Evolutionary conservation across 1,140 invertebrate species (phyloP), one percentile per base, ranked within the genome.

Genomic region (Tetragnatha versicolor): DNA sequence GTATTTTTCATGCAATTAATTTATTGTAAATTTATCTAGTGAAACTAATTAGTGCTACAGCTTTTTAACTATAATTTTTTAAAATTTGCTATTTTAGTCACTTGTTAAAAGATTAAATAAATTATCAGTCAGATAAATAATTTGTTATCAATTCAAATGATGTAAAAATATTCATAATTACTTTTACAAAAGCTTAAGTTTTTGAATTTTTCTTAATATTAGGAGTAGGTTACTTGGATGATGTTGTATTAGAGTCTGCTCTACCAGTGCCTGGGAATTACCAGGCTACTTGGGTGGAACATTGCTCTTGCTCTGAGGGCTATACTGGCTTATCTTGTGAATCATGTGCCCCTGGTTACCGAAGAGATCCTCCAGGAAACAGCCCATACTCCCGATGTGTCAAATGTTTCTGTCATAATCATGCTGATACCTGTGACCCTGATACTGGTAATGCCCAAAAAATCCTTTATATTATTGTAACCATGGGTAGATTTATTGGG

Each of bases 281-380:
- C 90, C 80, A 84, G 0, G 96, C 95, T 0, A 90, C 90, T 60
- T 98, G 95, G 95, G 91, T 99, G 5, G 97, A 99, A 85, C 92
- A 92, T 82, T 99, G 97, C 85, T 90, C 91, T 7, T 99, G 97
- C 86, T 94, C 94, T 0, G 89, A 92, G 68, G 95, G 95, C 0
- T 98, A 98, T 82, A 85, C 90, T 47, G 90, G 97, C 0, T 95
- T 98, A 85, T 98, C 95, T 86, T 99, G 97, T 84, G 97, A 99
- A 87, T 96, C 94, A 0, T 99, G 97, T 84, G 93, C 93, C 0
- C 93, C 95, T 0, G 95, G 96, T 0, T 99, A 91, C 83, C 91
- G 95, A 51, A 94, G 98, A 82, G 92, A 93, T 78, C 93, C 94
- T 0, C 90, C 93, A 0, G 91, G 92, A 79, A 95, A 95, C 7